Conservation (phyloP, 2,888 invertebrate genomes). For the Reticulitermes lucifugus region DNA sequence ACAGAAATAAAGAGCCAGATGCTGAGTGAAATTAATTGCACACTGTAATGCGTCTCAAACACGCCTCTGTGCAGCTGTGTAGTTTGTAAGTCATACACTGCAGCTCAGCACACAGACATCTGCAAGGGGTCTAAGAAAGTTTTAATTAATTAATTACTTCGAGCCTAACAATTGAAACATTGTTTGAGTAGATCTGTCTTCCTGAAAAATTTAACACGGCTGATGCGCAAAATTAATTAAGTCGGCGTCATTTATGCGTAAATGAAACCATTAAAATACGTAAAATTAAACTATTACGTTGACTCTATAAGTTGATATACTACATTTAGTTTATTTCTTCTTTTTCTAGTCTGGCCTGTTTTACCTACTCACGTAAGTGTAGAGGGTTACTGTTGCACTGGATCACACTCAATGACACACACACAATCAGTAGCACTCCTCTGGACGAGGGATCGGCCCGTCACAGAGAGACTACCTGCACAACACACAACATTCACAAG, state of each 20-base stretch:
- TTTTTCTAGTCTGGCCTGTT: no score
- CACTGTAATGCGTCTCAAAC: neutral
- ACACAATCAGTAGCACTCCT: no score
- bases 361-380: no score
- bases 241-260: neutral
- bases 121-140: slow-evolving; percentile 10
- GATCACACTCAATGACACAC: no score
- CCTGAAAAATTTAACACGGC: neutral
- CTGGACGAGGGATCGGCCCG: no score
- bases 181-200: neutral
- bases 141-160: slow-evolving; percentile 28
- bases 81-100: neutral
- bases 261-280: neutral
- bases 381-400: no score
- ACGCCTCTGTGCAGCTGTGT: neutral
- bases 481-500: no score
- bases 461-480: no score
- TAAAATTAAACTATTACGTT: no score
- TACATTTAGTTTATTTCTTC: no score
- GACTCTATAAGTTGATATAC: no score
- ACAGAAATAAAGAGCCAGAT: neutral
- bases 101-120: neutral
- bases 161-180: neutral
- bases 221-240: no score
- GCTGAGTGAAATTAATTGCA: neutral